phyloP scores from a whole-genome alignment of 2,888 invertebrate genomes.

The Pardosa pseudoannulata region DNA sequence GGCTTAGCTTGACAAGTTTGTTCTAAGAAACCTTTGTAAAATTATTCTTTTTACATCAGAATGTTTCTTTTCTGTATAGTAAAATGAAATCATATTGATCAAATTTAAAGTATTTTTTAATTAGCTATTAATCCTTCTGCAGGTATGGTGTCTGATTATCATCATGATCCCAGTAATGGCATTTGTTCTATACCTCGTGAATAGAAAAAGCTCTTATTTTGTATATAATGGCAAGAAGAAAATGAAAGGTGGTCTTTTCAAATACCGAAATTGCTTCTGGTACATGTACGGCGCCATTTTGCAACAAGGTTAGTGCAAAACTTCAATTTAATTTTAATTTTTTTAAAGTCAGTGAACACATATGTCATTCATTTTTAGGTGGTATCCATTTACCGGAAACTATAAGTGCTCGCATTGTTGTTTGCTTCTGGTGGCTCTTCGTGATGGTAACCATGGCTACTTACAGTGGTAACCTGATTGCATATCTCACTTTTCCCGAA shows the following conservation, averaged over 20 bases:
- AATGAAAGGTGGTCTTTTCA: conserved; percentile 43
- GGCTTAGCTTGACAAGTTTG: too few relatives aligned
- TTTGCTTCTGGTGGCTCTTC: conserved; percentile 66
- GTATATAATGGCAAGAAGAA: conserved; percentile 79
- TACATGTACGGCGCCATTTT: conserved; percentile 68
- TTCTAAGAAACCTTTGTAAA: too few relatives aligned
- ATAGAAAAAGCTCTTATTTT: conserved; percentile 85
- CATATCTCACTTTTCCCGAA: conserved; percentile 66
- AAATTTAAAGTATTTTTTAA: too few relatives aligned
- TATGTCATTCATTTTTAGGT: conserved; percentile 32
- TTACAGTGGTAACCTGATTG: conserved; percentile 68
- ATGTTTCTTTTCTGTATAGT: too few relatives aligned
- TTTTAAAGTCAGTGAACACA: too few relatives aligned
- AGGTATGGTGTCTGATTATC: conserved; percentile 90
- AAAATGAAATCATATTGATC: too few relatives aligned
- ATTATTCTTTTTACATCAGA: too few relatives aligned
- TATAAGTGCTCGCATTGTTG: conserved; percentile 52
- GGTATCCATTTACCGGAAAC: conserved; percentile 60
- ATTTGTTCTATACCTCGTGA: conserved; percentile 86
- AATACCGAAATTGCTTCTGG: conserved; percentile 59
- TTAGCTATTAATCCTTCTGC: too few relatives aligned
- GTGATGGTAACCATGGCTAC: conserved; percentile 65
- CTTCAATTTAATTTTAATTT: neutral
- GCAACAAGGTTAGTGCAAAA: conserved; percentile 48
- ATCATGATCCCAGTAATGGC: conserved; percentile 86